Conservation (phyloP, 1,140 invertebrate species). For the Panagrolaimus sp. region DNA sequence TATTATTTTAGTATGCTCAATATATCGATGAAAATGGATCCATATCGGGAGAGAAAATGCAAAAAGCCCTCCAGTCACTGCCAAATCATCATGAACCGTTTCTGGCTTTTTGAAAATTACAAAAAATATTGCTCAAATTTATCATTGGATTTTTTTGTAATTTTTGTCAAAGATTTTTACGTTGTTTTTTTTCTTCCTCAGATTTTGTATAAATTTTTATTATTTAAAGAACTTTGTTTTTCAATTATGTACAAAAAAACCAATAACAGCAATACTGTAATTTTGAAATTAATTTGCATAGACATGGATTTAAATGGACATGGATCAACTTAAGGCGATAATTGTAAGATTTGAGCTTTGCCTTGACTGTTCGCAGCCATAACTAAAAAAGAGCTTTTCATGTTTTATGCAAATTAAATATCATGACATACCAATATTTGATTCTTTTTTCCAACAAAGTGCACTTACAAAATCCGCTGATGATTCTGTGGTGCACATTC, state of each 20-base stretch:
- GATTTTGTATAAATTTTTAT: too few species aligned
- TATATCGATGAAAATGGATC: conserved; percentile 30
- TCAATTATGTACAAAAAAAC: too few species aligned
- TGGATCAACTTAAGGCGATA: conserved; percentile 10
- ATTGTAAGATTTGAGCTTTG: conserved; percentile 65
- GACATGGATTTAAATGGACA: background rate
- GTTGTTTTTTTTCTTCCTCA: too few species aligned
- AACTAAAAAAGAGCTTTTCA: conserved; percentile 74
- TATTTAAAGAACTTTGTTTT: too few species aligned
- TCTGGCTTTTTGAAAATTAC: background rate
- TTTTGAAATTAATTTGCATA: too few species aligned
- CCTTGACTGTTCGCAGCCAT: conserved; percentile 93
- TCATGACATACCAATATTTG: background rate
- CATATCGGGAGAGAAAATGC: conserved; percentile 31
- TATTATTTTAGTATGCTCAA: conserved; percentile 24
- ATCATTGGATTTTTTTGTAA: too few species aligned
- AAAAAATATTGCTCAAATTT: too few species aligned
- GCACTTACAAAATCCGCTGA: conserved; percentile 87
- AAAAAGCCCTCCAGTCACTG: conserved; percentile 24
- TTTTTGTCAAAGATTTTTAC: too few species aligned
- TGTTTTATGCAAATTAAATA: conserved; percentile 25
- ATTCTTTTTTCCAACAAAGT: conserved; percentile 75
- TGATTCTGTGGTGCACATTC: conserved; percentile 6
- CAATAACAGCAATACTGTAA: too few species aligned
- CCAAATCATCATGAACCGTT: conserved; percentile 25